Percentiles rank a stretch among this genome's conserved stretches.
These are phyloP conservation scores for Fopius arisanus DNA, from an alignment of 1,140 invertebrate species.

Conservation along the genomic window DNA sequence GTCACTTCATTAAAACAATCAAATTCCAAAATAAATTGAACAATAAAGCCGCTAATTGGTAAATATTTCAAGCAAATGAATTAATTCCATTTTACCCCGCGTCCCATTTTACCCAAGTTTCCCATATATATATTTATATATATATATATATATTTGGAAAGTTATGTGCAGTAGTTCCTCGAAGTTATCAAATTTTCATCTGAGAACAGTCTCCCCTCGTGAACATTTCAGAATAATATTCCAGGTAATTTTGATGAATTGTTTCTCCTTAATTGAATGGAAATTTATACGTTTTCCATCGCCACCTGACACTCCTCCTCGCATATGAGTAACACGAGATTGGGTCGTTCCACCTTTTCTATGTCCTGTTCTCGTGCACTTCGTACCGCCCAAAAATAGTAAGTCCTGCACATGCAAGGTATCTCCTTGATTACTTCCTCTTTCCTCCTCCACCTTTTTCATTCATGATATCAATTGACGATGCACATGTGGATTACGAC, in stretches of 20 bases:
- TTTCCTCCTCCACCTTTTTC: background rate
- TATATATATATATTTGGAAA: too few relatives aligned
- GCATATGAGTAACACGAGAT: background rate
- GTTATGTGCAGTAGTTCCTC: too few relatives aligned
- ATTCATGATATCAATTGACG: background rate
- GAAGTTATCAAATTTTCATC: too few relatives aligned
- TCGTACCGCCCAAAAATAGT: conserved; percentile 2
- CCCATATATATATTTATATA: too few relatives aligned
- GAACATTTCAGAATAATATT: background rate
- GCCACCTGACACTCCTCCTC: background rate
- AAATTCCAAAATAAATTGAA: too few relatives aligned
- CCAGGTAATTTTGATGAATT: background rate
- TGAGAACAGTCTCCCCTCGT: background rate
- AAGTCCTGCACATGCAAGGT: conserved; percentile 8
- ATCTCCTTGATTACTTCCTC: conserved; percentile 18
- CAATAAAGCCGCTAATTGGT: too few relatives aligned
- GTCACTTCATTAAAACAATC: too few relatives aligned
- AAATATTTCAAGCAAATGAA: too few relatives aligned
- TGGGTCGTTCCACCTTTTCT: conserved; percentile 11
- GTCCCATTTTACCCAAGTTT: too few relatives aligned
- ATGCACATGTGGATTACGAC: background rate
- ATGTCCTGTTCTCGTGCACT: background rate
- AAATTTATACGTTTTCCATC: background rate
- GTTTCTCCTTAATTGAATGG: background rate
- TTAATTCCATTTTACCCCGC: too few relatives aligned